Evolutionary conservation across 2,888 invertebrate genomes (phyloP).

Genomic region (Lepidocyrtinus sp.): DNA sequence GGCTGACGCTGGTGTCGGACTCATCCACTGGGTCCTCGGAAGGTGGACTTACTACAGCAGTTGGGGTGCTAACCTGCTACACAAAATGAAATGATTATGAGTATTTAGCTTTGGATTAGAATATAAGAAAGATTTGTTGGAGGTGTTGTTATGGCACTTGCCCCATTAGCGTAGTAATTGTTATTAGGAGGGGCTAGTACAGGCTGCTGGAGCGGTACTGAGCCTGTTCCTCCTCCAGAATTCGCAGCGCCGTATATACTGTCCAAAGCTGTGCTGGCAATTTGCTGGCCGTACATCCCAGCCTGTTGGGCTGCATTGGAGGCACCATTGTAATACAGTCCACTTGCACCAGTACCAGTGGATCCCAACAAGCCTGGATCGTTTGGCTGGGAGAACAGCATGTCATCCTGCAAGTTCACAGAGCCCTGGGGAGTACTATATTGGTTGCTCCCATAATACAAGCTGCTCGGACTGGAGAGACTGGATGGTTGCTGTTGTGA

Average conservation of each 20-base stretch:
- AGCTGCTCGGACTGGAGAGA: not conserved
- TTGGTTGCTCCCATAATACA: not conserved
- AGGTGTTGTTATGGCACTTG: too few species aligned
- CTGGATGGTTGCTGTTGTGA: not conserved
- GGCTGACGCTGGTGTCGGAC: not conserved
- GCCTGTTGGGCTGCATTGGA: not conserved
- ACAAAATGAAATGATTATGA: too few species aligned
- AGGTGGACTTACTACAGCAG: not conserved
- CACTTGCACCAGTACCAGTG: too few species aligned
- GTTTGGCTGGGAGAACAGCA: slow-evolving; percentile 4
- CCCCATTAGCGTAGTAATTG: not conserved
- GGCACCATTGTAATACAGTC: not conserved
- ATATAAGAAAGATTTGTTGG: too few species aligned
- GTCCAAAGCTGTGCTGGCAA: not conserved
- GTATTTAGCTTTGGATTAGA: too few species aligned
- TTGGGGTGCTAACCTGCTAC: too few species aligned
- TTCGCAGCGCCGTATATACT: not conserved
- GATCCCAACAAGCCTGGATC: too few species aligned
- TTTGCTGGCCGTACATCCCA: not conserved
- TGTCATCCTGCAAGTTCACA: not conserved
- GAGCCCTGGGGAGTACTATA: not conserved
- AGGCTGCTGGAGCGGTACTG: too few species aligned
- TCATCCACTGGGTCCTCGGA: not conserved
- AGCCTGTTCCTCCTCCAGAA: not conserved
- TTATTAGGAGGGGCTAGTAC: not conserved